Percentiles rank a stretch among this genome's conserved stretches.
These are phyloP conservation scores for Junco hyemalis DNA, from an alignment of 2,113 vertebrate species.

Conservation along the genomic window DNA sequence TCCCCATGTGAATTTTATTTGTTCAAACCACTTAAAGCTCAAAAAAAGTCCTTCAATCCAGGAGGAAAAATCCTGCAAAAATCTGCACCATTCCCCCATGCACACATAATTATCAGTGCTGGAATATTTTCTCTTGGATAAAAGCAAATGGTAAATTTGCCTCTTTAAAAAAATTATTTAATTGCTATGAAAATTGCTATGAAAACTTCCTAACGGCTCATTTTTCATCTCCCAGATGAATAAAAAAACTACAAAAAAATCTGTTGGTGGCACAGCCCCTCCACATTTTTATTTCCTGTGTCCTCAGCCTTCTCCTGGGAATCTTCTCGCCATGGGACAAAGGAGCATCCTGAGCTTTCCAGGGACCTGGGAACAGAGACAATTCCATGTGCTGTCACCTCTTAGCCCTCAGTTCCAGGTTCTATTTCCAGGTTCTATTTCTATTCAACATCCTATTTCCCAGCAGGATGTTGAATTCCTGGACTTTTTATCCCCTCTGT, in stretches of 20 bases:
- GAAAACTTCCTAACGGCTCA: background rate
- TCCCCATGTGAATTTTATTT: background rate
- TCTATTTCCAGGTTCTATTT: background rate
- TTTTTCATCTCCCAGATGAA: background rate
- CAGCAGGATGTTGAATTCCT: background rate
- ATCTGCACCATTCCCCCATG: background rate
- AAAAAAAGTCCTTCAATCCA: background rate
- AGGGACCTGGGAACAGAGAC: background rate
- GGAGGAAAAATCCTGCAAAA: background rate
- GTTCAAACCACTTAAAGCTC: background rate
- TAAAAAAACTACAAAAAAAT: background rate
- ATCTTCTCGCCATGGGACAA: background rate
- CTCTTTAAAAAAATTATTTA: too few species aligned
- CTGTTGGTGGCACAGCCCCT: background rate
- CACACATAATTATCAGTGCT: background rate
- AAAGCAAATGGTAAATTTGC: background rate
- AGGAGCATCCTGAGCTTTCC: background rate
- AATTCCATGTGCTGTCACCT: background rate
- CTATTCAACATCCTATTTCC: background rate
- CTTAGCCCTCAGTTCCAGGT: background rate
- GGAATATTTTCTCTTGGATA: background rate
- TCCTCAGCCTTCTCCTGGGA: background rate
- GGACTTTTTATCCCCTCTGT: background rate
- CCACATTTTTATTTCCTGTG: rapidly evolving
- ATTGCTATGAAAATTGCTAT: background rate